Percentiles rank a stretch among this genome's conserved stretches.
Conservation (phyloP, 2,113 vertebrate species). For the Sinocyclocheilus maitianheensis region DNA sequence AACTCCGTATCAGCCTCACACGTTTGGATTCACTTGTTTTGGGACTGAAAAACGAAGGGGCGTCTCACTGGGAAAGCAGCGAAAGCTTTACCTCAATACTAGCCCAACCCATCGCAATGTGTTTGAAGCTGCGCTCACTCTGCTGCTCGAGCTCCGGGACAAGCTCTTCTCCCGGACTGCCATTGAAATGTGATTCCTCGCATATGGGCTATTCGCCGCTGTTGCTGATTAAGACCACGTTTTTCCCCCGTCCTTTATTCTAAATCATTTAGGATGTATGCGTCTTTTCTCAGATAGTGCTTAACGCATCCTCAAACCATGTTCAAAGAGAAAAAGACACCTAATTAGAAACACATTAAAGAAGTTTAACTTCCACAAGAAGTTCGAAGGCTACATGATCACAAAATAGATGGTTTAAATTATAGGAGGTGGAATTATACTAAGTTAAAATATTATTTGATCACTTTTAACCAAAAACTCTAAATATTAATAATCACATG, state of each 20-base stretch:
- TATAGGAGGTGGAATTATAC: too few species aligned
- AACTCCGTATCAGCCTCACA: slow-evolving; percentile 24
- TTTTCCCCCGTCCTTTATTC: neutral
- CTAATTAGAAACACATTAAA: neutral
- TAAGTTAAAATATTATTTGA: neutral
- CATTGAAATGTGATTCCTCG: slow-evolving; percentile 52
- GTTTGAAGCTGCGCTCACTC: slow-evolving; percentile 41
- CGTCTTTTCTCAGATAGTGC: neutral
- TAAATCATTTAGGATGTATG: neutral
- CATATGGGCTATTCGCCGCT: slow-evolving; percentile 49
- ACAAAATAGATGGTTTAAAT: neutral
- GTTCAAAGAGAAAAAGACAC: neutral
- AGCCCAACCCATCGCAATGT: slow-evolving; percentile 64
- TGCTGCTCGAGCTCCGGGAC: too few species aligned
- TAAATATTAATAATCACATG: too few species aligned
- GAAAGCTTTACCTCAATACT: slow-evolving; percentile 50
- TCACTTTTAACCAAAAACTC: neutral
- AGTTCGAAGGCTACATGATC: neutral
- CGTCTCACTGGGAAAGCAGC: slow-evolving; percentile 58
- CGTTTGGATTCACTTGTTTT: slow-evolving; percentile 35
- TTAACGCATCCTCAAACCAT: slow-evolving; percentile 4
- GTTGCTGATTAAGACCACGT: neutral
- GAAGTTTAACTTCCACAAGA: neutral
- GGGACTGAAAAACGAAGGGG: slow-evolving; percentile 47
- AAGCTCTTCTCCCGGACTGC: slow-evolving; percentile 18